These are phyloP conservation scores for Phenganax marumi DNA, from an alignment of 92 coral and sea anemone genomes.

Conservation along the genomic window DNA sequence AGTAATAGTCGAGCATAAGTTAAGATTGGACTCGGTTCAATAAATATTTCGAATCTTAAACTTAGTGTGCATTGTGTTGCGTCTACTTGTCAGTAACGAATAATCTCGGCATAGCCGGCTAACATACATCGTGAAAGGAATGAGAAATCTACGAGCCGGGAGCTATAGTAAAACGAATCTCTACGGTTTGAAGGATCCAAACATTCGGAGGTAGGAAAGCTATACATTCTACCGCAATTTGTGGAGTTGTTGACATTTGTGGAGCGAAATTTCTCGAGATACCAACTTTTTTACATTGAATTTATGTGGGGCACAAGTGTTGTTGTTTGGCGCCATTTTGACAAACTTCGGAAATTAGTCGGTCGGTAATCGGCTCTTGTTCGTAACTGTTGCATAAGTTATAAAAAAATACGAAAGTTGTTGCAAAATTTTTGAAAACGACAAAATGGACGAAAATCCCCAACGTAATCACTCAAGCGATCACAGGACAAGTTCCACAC, in stretches of 20 bases:
- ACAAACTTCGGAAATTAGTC: too few species aligned
- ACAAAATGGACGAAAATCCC: not conserved
- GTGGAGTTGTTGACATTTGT: not conserved
- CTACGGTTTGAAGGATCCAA: not conserved
- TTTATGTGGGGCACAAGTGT: not conserved
- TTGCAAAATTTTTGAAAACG: not conserved
- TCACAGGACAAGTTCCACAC: not conserved
- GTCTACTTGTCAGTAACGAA: too few species aligned
- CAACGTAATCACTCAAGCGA: not conserved
- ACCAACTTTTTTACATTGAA: not conserved
- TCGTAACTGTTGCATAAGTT: not conserved
- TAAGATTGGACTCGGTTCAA: too few species aligned
- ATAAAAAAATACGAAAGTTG: not conserved
- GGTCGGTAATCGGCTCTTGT: not conserved
- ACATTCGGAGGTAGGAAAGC: not conserved
- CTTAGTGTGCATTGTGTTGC: too few species aligned
- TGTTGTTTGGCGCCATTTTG: conserved; percentile 7
- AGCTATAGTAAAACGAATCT: conserved; percentile 2
- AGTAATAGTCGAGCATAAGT: too few species aligned
- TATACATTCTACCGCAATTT: not conserved
- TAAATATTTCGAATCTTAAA: too few species aligned
- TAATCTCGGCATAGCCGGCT: too few species aligned
- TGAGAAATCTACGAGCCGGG: too few species aligned
- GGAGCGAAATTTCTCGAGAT: not conserved
- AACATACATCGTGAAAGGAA: too few species aligned